Evolutionary conservation across 92 coral and sea anemone genomes (phyloP).

Genomic region (Desmophyllum pertusum): DNA sequence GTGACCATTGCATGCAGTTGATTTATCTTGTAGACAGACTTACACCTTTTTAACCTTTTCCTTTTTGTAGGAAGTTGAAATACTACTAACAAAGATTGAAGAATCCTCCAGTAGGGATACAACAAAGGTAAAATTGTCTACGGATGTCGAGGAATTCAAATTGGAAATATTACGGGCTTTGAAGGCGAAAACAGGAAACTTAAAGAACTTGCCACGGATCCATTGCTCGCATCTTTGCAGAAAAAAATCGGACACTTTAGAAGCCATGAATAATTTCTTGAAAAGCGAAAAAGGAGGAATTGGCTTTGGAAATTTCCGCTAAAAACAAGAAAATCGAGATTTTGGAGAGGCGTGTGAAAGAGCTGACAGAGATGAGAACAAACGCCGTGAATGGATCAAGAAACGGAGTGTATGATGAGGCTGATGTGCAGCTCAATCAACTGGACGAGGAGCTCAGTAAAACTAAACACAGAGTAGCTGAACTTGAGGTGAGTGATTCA

Average conservation of each 20-base stretch:
- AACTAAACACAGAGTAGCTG: slow-evolving; percentile 58
- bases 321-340: slow-evolving; percentile 74
- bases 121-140: slow-evolving; percentile 28
- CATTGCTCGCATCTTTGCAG: slow-evolving; percentile 32
- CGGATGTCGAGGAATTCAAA: slow-evolving; percentile 56
- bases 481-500: slow-evolving; percentile 51
- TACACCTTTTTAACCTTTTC: background rate
- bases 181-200: slow-evolving; percentile 62
- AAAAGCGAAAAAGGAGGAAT: slow-evolving; percentile 77
- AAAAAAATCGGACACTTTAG: slow-evolving; percentile 60
- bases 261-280: slow-evolving; percentile 55
- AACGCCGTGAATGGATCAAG: slow-evolving; percentile 33
- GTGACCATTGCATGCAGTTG: too few relatives aligned
- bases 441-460: slow-evolving; percentile 52
- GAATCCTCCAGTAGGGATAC: slow-evolving; percentile 9
- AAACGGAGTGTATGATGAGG: slow-evolving; percentile 30
- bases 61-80: slow-evolving; percentile 46
- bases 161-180: slow-evolving; percentile 61
- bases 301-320: slow-evolving; percentile 59
- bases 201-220: slow-evolving; percentile 54
- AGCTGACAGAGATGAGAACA: slow-evolving; percentile 37
- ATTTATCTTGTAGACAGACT: too few relatives aligned
- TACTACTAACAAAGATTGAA: slow-evolving; percentile 38
- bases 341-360: slow-evolving; percentile 60
- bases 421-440: slow-evolving; percentile 30